Conservation (phyloP, 2,888 invertebrate species). For the Odontothrips loti region DNA sequence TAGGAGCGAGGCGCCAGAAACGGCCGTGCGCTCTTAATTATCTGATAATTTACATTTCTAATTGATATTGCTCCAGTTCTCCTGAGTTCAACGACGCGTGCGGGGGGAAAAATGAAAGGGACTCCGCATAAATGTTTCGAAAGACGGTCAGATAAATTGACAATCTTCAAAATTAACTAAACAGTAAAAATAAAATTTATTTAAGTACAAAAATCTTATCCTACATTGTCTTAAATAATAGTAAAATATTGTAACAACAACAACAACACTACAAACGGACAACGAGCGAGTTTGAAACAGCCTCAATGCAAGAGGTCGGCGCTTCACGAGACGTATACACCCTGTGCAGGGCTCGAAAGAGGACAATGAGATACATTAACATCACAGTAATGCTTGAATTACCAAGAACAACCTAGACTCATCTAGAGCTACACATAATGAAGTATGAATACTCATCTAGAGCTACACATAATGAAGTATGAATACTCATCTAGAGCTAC, state of each 20-base stretch:
- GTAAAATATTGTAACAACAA: not conserved
- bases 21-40: no score
- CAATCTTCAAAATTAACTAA: not conserved
- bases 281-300: not conserved
- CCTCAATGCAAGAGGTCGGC: not conserved
- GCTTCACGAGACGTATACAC: no score
- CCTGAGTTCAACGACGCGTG: no score
- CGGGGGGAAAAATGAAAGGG: no score
- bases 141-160: no score
- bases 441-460: not conserved
- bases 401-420: not conserved
- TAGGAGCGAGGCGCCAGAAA: no score
- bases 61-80: no score
- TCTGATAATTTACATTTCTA: no score
- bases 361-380: not conserved
- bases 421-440: not conserved
- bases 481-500: not conserved
- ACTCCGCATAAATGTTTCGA: no score
- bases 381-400: slow-evolving; percentile 19
- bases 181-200: not conserved
- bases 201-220: not conserved
- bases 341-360: no score
- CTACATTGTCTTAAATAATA: not conserved
- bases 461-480: not conserved
- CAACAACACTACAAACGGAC: not conserved